phyloP scores from a whole-genome alignment of 2,888 invertebrate species.

The Cephus pulcher region DNA sequence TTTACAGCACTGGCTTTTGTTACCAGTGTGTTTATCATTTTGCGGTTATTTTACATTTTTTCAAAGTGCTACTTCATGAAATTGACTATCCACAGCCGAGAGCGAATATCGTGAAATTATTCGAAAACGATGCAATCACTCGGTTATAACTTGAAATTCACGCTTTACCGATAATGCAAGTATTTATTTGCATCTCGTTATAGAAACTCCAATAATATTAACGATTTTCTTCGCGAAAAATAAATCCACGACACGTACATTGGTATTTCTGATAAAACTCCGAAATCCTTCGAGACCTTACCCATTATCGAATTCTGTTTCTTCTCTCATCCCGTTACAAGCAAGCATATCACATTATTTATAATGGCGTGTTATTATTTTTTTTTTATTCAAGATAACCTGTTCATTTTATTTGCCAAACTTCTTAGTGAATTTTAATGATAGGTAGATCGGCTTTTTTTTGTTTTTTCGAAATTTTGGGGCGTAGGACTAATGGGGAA shows the following conservation, averaged over 20 bases:
- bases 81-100: neutral
- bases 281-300: neutral
- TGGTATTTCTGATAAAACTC: constrained; percentile 15
- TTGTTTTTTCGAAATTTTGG: neutral
- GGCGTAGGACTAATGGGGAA: neutral
- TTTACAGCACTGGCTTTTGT: no score
- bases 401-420: neutral
- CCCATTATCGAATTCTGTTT: constrained; percentile 16
- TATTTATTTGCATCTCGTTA: neutral
- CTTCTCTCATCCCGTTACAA: constrained; percentile 14
- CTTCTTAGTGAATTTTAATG: neutral
- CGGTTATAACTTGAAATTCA: neutral
- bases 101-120: neutral
- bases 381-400: neutral
- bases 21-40: no score
- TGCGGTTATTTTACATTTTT: neutral
- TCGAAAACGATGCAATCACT: neutral
- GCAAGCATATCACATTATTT: neutral
- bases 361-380: neutral
- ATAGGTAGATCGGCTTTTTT: neutral
- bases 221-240: constrained; percentile 34
- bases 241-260: constrained; percentile 25
- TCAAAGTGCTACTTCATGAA: neutral
- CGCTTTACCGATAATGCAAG: neutral
- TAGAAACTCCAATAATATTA: constrained; percentile 37